Base-by-base conservation (phyloP, 1,140 invertebrate species). In the Charaxes varanes region DNA sequence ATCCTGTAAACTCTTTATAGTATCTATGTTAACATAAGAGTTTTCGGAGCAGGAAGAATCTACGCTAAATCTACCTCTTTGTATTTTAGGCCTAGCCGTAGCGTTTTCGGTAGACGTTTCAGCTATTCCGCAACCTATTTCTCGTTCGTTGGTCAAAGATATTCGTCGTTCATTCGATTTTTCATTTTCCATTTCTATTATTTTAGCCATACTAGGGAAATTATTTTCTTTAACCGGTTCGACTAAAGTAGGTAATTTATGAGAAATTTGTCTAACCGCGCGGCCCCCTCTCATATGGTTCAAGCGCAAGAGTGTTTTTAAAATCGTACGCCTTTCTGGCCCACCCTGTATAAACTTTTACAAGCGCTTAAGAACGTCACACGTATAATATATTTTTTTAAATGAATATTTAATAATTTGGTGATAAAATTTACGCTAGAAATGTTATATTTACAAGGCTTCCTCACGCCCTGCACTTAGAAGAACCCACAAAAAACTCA, bases 41-140 rank as follows among this genome's bases (percentile, higher is more conserved):
- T 82, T 84, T 69, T 85, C 84, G 65, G 82, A 84, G 76, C 79
- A 80, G 23, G 78, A 82, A 60, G 83, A 85, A 57, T 86, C 84
- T 36, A 84, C 60, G 67, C 79, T 85, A 53, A 86, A 74, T 51
- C 81, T 77, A 63, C 67, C 81, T 76, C 78, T 78, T 62, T 80
- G 66, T 62, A 70, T 38, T 49, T 64, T 69, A 62, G 74, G 61
- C 63, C 71, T 71, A 48, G 73, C 41, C 48, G 58, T 61, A 36
- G 67, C 53, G 55, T 74, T 74, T 50, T 79, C 71, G 32, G 41
- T 53, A 59, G 49, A 55, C 45, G 60, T 66, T 60, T 78, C 67
- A 32, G 42, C 32, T 32, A 55, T 54, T 38, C 72, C 70, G 47
- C 72, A 66, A 14, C 76, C 58, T 42, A 72, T 72, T 66, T 82